phyloP scores from a whole-genome alignment of 1,140 invertebrate genomes.

The Cotesia vestalis region DNA sequence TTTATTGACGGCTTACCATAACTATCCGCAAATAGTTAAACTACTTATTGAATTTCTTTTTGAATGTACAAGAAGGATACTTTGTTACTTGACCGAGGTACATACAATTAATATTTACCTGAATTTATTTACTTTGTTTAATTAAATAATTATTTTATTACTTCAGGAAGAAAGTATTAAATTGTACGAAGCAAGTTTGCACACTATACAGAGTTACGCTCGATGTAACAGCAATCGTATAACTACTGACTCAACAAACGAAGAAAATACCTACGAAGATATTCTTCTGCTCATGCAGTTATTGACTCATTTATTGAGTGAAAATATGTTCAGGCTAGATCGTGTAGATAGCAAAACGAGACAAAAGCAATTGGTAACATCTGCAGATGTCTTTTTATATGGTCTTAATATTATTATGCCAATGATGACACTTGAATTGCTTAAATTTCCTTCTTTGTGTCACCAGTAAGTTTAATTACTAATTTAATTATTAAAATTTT shows the following conservation, averaged over 20 bases:
- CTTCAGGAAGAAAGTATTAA: constrained; percentile 66
- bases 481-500: constrained; percentile 17
- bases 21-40: constrained; percentile 83
- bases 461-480: constrained; percentile 63
- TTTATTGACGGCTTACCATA: constrained; percentile 79
- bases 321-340: constrained; percentile 75
- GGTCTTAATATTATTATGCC: constrained; percentile 80
- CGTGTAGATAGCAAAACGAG: constrained; percentile 32
- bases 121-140: background rate
- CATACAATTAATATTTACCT: constrained; percentile 38
- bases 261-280: constrained; percentile 79
- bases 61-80: constrained; percentile 75
- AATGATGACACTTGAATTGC: constrained; percentile 77
- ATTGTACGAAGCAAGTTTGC: constrained; percentile 73
- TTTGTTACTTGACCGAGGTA: constrained; percentile 72
- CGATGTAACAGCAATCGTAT: constrained; percentile 70
- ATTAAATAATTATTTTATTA: constrained; percentile 35
- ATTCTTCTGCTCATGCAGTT: constrained; percentile 77
- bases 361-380: constrained; percentile 57
- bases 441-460: constrained; percentile 78
- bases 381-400: constrained; percentile 74
- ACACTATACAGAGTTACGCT: constrained; percentile 77
- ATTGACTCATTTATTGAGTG: constrained; percentile 75
- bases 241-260: constrained; percentile 69
- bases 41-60: constrained; percentile 80